These are phyloP conservation scores for Caenorhabditis macrosperma DNA, from an alignment of 2,888 invertebrate genomes.

Conservation along the genomic window DNA sequence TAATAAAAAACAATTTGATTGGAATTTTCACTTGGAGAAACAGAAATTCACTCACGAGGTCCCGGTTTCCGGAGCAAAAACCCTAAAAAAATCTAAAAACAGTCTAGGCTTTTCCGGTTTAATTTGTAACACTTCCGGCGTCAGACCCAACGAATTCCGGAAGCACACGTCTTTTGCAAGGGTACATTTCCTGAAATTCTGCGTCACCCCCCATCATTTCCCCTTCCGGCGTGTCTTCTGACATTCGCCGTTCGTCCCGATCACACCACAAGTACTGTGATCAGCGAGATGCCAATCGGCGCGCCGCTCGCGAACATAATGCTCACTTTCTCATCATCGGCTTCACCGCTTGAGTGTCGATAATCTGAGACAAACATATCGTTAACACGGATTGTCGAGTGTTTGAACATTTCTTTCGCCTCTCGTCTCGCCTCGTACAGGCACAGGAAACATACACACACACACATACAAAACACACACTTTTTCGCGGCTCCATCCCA, in stretches of 20 bases:
- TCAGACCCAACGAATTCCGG: not conserved
- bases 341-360: constrained; percentile 40
- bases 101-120: too few species aligned
- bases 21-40: too few species aligned
- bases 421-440: constrained; percentile 5
- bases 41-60: too few species aligned
- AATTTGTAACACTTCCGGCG: not conserved
- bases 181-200: constrained; percentile 12
- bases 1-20: too few species aligned
- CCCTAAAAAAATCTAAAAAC: too few species aligned
- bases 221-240: constrained; percentile 35
- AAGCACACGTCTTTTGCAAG: constrained; percentile 34
- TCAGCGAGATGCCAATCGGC: constrained; percentile 19
- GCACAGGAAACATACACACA: constrained; percentile 40
- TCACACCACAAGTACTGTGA: not conserved
- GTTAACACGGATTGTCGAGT: constrained; percentile 65
- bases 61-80: too few species aligned
- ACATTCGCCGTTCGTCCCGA: constrained; percentile 3
- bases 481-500: constrained; percentile 15
- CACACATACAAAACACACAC: constrained; percentile 35
- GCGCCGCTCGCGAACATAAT: constrained; percentile 19
- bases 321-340: constrained; percentile 16
- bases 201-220: constrained; percentile 20
- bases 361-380: constrained; percentile 63
- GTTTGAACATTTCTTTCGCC: constrained; percentile 53